These are phyloP conservation scores for Rugalucina vietnamica DNA, from an alignment of 2,888 invertebrate genomes.

Conservation along the genomic window DNA sequence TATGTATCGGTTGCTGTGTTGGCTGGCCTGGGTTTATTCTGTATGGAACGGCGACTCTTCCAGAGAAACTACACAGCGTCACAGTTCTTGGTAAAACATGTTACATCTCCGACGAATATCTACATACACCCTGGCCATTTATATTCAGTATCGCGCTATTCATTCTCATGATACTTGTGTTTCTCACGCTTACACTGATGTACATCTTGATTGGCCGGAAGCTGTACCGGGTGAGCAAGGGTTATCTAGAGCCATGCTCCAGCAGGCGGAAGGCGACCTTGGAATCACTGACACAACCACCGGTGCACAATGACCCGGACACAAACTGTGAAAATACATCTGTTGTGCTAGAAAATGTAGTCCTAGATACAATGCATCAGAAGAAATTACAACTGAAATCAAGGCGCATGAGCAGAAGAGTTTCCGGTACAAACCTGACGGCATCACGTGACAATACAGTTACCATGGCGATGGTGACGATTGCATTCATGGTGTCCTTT, in stretches of 20 bases:
- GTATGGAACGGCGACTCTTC: slow-evolving; percentile 47
- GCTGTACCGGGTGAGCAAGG: slow-evolving; percentile 33
- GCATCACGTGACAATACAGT: slow-evolving; percentile 40
- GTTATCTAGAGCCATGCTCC: background rate
- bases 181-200: slow-evolving; percentile 19
- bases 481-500: slow-evolving; percentile 34
- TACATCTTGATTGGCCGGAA: slow-evolving; percentile 39
- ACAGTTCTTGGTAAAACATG: slow-evolving; percentile 43
- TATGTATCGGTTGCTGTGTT: slow-evolving; percentile 23
- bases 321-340: background rate
- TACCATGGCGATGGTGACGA: slow-evolving; percentile 43
- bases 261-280: background rate
- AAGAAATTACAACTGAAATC: too few relatives aligned
- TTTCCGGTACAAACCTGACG: slow-evolving; percentile 22
- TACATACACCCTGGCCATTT: slow-evolving; percentile 33
- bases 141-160: slow-evolving; percentile 37
- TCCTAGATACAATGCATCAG: too few relatives aligned
- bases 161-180: slow-evolving; percentile 34
- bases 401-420: slow-evolving; percentile 27
- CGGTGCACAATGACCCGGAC: background rate
- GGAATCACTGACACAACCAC: background rate
- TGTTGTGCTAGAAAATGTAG: too few relatives aligned
- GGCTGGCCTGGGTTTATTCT: slow-evolving; percentile 43
- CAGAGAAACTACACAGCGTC: slow-evolving; percentile 28
- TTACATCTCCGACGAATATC: slow-evolving; percentile 35